Percentiles rank a stretch among this genome's conserved stretches.
These are phyloP conservation scores for Antheraea yamamai DNA, from an alignment of 2,888 invertebrate genomes.

Conservation along the genomic window DNA sequence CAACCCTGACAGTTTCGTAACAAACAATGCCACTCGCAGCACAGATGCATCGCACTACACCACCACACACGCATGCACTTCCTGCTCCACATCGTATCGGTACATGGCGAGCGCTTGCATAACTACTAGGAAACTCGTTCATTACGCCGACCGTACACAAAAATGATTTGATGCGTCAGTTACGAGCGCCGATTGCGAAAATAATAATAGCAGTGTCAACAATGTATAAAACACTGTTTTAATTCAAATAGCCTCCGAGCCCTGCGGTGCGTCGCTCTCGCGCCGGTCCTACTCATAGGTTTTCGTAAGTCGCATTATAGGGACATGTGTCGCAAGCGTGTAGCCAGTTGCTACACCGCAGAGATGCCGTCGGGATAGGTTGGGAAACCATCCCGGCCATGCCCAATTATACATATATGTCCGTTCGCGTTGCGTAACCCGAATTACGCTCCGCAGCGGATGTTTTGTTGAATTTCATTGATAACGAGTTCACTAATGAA, in stretches of 20 bases:
- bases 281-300: conserved; percentile 70
- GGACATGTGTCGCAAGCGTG: conserved; percentile 76
- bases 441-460: conserved; percentile 46
- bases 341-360: conserved; percentile 68
- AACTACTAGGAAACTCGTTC: conserved; percentile 64
- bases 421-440: conserved; percentile 63
- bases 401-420: conserved; percentile 71
- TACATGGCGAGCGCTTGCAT: conserved; percentile 68
- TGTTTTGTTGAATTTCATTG: conserved; percentile 62
- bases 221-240: conserved; percentile 49
- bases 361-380: conserved; percentile 77
- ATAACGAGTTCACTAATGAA: conserved; percentile 42
- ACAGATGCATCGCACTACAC: conserved; percentile 64
- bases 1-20: conserved; percentile 81
- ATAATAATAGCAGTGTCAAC: conserved; percentile 55
- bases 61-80: conserved; percentile 74
- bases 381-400: conserved; percentile 80
- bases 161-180: conserved; percentile 59
- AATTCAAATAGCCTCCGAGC: conserved; percentile 55
- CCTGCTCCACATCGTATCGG: conserved; percentile 75
- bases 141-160: conserved; percentile 56
- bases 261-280: conserved; percentile 48
- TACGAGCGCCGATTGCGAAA: conserved; percentile 58
- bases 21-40: conserved; percentile 70
- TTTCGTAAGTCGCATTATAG: conserved; percentile 80